A percentile compares a stretch with the other conserved stretches of the same genome.
These are phyloP conservation scores for Venustoraphidia nigricollis DNA, from an alignment of 2,888 invertebrate species.

Conservation along the genomic window DNA sequence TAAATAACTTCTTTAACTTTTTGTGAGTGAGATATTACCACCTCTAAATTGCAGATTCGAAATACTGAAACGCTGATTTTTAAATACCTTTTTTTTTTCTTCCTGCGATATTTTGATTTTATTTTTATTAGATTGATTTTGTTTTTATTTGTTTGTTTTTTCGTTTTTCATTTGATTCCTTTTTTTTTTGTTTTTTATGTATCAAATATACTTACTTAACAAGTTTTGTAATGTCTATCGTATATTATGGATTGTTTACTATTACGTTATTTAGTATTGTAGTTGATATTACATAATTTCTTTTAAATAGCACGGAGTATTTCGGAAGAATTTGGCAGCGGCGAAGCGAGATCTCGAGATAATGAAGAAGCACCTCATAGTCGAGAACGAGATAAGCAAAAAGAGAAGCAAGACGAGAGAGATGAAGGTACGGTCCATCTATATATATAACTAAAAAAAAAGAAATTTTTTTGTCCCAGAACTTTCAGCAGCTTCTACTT, in stretches of 20 bases:
- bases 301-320: constrained; percentile 70
- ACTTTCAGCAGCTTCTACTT: neutral
- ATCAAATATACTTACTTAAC: neutral
- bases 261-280: too few species aligned
- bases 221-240: too few species aligned
- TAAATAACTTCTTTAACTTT: constrained; percentile 2
- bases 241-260: too few species aligned
- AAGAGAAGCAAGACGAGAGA: constrained; percentile 61
- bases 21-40: constrained; percentile 3
- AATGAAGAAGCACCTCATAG: constrained; percentile 37
- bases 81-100: too few species aligned
- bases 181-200: constrained; percentile 3
- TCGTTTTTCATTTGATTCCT: constrained; percentile 6
- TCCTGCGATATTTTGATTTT: too few species aligned
- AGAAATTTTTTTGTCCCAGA: neutral
- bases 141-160: constrained; percentile 7
- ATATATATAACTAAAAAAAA: too few species aligned
- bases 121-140: constrained; percentile 6
- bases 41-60: neutral
- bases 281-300: neutral
- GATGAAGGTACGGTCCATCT: constrained; percentile 59
- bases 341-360: constrained; percentile 53
- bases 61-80: neutral
- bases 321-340: constrained; percentile 94
- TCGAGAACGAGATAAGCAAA: constrained; percentile 35